A percentile compares a stretch with the other conserved stretches of the same genome.
Evolutionary conservation across 1,140 invertebrate species (phyloP).

Genomic region (Papilio dardanus): DNA sequence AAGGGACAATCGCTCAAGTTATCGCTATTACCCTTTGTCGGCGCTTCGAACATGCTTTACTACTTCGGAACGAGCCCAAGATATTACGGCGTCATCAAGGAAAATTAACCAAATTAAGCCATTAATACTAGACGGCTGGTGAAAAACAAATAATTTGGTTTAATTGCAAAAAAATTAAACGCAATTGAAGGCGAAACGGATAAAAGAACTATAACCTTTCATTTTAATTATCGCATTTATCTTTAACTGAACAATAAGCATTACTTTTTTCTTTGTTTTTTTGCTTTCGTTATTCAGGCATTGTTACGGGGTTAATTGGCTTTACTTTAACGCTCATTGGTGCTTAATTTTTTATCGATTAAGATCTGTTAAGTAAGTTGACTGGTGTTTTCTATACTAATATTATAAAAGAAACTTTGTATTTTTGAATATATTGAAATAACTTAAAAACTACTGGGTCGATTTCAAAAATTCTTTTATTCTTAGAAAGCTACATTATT

Average conservation of each 20-base stretch:
- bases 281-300: too few relatives aligned
- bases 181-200: not conserved
- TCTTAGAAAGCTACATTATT: too few relatives aligned
- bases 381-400: too few relatives aligned
- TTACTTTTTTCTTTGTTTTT: too few relatives aligned
- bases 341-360: too few relatives aligned
- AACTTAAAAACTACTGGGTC: too few relatives aligned
- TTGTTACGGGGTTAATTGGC: too few relatives aligned
- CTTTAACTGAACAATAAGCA: not conserved
- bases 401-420: too few relatives aligned
- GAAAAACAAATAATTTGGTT: constrained; percentile 45
- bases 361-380: too few relatives aligned
- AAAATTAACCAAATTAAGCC: constrained; percentile 59
- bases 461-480: too few relatives aligned
- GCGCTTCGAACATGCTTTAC: constrained; percentile 43
- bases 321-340: not conserved
- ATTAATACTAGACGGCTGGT: constrained; percentile 52
- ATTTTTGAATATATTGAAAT: too few relatives aligned
- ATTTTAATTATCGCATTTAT: not conserved
- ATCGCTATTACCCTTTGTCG: constrained; percentile 67
- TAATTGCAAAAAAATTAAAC: constrained; percentile 3
- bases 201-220: not conserved
- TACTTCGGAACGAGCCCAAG: constrained; percentile 49
- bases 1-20: constrained; percentile 61
- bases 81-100: constrained; percentile 48